Percentiles rank a stretch among this genome's conserved stretches.
phyloP scores from a whole-genome alignment of 2,113 vertebrate species.

The Corynorhinus townsendii region DNA sequence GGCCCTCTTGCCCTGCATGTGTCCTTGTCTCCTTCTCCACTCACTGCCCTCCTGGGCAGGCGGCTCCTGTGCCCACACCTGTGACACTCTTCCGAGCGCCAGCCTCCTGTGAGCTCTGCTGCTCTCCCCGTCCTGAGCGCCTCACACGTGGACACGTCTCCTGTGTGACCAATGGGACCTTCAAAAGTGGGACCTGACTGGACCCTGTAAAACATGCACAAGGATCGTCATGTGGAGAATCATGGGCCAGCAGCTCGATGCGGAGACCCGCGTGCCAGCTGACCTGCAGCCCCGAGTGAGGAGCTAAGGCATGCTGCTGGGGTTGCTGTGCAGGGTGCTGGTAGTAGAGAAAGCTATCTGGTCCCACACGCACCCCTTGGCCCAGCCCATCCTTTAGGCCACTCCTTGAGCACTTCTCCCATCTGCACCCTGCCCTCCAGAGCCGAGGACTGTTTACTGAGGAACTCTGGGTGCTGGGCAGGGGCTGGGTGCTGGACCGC shows the following conservation, averaged over 20 bases:
- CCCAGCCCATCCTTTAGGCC: neutral
- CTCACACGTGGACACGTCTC: accelerated
- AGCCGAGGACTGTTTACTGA: neutral
- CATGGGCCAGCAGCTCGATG: neutral
- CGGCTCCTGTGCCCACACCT: neutral
- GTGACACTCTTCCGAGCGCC: accelerated
- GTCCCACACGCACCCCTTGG: neutral
- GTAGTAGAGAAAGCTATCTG: neutral
- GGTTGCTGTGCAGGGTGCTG: accelerated
- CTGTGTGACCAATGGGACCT: neutral
- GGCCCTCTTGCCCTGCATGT: accelerated
- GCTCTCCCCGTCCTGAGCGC: neutral
- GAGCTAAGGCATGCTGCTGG: accelerated
- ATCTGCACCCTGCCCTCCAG: neutral
- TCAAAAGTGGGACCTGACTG: accelerated
- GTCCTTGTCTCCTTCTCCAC: neutral
- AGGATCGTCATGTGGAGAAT: neutral
- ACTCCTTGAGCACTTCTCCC: too few species aligned
- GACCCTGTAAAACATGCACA: neutral
- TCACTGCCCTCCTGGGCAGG: too few species aligned
- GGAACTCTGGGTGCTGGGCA: too few species aligned
- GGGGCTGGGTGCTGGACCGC: too few species aligned
- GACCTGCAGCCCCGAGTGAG: neutral
- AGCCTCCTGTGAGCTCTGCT: neutral
- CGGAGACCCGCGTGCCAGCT: neutral